Conservation (phyloP, 2,888 invertebrate species). For the Yponomeuta cagnagella region DNA sequence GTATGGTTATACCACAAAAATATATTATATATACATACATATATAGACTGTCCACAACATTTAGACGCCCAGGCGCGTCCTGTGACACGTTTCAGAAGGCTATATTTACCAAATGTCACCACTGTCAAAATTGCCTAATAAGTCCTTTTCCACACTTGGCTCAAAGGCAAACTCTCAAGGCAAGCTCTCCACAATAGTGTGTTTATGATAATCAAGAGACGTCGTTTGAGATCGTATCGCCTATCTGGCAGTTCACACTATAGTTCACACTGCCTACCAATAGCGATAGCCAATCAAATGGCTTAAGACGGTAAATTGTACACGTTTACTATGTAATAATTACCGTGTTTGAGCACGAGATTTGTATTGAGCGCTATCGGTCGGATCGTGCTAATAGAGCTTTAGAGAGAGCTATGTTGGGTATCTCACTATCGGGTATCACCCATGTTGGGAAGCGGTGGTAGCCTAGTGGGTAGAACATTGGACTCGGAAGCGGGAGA, state of each 20-base stretch:
- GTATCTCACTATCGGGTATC: too few relatives aligned
- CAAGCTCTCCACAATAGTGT: neutral
- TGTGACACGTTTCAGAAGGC: neutral
- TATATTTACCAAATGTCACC: neutral
- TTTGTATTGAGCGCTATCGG: too few relatives aligned
- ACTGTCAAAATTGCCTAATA: neutral
- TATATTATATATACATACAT: too few relatives aligned
- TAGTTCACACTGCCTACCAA: slow-evolving; percentile 2
- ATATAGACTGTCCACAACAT: neutral
- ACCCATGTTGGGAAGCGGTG: too few relatives aligned
- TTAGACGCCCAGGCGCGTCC: neutral
- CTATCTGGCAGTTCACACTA: slow-evolving; percentile 2
- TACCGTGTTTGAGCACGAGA: too few relatives aligned
- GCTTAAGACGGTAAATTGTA: neutral
- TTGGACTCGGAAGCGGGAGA: too few relatives aligned
- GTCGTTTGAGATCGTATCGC: slow-evolving; percentile 2
- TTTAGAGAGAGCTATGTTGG: too few relatives aligned
- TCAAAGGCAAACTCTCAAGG: neutral
- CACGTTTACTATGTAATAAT: neutral
- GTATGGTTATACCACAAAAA: too few relatives aligned
- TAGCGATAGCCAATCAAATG: neutral
- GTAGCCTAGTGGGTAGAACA: too few relatives aligned
- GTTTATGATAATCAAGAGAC: slow-evolving; percentile 6
- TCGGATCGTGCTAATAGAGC: too few relatives aligned
- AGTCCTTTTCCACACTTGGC: neutral